Evolutionary conservation across 2,888 invertebrate species (phyloP).

Genomic region (Epinotia ramella): DNA sequence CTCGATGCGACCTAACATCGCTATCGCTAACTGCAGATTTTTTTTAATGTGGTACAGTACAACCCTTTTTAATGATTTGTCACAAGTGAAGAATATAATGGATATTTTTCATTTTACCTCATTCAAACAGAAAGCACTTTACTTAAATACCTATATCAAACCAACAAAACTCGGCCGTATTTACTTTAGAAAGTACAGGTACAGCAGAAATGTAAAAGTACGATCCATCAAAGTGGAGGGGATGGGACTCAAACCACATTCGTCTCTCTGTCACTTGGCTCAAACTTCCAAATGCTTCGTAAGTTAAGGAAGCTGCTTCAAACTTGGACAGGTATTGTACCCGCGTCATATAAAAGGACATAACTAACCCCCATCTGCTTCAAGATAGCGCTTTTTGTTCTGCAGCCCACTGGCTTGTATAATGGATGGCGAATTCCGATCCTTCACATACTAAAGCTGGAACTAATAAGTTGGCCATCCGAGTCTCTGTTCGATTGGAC

Average conservation of each 20-base stretch:
- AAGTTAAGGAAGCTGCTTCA: conserved; percentile 31
- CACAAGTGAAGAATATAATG: neutral
- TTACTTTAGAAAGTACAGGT: conserved; percentile 35
- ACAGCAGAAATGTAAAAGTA: conserved; percentile 35
- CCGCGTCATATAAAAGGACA: neutral
- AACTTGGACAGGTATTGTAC: conserved; percentile 39
- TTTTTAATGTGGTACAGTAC: too few relatives aligned
- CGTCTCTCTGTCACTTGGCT: conserved; percentile 40
- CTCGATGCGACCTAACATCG: too few relatives aligned
- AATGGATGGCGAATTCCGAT: neutral
- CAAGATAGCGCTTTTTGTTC: neutral
- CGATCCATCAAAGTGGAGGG: conserved; percentile 40
- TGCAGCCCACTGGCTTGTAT: neutral
- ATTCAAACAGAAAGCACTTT: conserved; percentile 18
- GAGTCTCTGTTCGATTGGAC: neutral
- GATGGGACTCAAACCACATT: conserved; percentile 39
- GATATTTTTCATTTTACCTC: neutral
- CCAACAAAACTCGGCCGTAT: conserved; percentile 32
- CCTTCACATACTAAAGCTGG: neutral
- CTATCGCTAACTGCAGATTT: too few relatives aligned
- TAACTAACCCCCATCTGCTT: neutral
- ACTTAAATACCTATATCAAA: conserved; percentile 34
- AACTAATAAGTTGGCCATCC: neutral
- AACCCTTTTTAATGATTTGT: neutral
- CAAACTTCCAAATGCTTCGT: conserved; percentile 35